phyloP scores from a whole-genome alignment of 1,140 invertebrate genomes.

The Arctopsyche grandis region DNA sequence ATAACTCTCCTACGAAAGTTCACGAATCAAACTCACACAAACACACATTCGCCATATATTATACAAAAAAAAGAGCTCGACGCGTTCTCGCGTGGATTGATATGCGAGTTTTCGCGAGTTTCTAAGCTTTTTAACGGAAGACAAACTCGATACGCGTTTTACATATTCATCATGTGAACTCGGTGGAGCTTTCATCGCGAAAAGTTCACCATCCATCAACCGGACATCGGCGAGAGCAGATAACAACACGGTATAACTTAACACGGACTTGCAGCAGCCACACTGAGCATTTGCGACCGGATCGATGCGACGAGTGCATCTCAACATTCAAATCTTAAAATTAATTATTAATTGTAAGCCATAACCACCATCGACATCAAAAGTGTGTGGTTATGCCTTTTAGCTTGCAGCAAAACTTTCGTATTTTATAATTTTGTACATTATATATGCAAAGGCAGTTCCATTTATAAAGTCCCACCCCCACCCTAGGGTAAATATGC shows the following conservation, averaged over 20 bases:
- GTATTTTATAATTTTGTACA: too few relatives aligned
- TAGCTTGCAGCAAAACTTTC: too few relatives aligned
- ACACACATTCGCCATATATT: too few relatives aligned
- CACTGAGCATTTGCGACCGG: not conserved
- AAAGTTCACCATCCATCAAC: conserved; percentile 15
- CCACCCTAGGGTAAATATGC: too few relatives aligned
- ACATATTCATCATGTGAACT: not conserved
- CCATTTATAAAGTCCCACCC: too few relatives aligned
- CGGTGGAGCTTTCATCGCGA: not conserved
- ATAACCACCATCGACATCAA: too few relatives aligned
- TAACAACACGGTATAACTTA: conserved; percentile 11
- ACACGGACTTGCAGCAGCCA: not conserved
- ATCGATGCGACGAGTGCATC: not conserved
- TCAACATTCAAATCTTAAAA: not conserved
- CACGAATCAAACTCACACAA: not conserved
- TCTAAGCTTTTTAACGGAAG: not conserved
- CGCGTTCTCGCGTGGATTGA: too few relatives aligned
- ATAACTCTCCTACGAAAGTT: not conserved
- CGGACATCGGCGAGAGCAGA: not conserved
- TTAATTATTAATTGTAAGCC: too few relatives aligned
- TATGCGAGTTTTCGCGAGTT: too few relatives aligned
- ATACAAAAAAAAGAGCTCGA: too few relatives aligned
- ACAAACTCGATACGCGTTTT: not conserved
- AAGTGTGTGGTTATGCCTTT: too few relatives aligned
- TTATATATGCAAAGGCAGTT: too few relatives aligned